Percentiles rank a stretch among this genome's conserved stretches.
Conservation (phyloP, 2,888 invertebrate genomes). For the Polia nebulosa region DNA sequence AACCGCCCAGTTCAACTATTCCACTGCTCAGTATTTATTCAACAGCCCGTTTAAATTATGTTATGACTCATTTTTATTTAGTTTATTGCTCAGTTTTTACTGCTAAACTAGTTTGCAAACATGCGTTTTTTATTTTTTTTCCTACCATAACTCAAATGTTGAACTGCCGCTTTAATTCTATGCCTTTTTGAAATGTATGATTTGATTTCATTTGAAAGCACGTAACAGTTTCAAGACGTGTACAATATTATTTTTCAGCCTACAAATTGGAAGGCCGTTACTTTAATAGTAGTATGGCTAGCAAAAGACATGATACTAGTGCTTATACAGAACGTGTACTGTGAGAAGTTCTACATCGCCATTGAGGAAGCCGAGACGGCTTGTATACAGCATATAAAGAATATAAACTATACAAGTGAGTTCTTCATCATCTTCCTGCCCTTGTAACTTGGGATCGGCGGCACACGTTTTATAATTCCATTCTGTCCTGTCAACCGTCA, state of each 20-base stretch:
- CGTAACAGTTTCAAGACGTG: neutral
- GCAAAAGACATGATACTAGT: conserved; percentile 9
- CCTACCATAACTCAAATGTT: neutral
- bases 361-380: conserved; percentile 28
- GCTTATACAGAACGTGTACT: conserved; percentile 4
- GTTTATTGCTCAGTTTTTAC: too few species aligned
- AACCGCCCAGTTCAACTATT: too few species aligned
- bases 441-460: too few species aligned
- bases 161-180: too few species aligned
- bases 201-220: neutral
- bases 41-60: too few species aligned
- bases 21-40: too few species aligned
- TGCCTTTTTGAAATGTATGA: too few species aligned
- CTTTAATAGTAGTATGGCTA: conserved; percentile 3
- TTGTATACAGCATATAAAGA: conserved; percentile 26
- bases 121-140: too few species aligned
- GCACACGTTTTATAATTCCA: too few species aligned
- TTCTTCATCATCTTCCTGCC: neutral
- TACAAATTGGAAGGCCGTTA: neutral
- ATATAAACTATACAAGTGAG: conserved; percentile 30
- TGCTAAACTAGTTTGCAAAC: too few species aligned
- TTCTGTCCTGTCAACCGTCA: too few species aligned
- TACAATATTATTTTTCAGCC: conserved; percentile 10
- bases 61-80: too few species aligned
- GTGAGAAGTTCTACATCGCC: conserved; percentile 33